Base-by-base conservation (phyloP, 1,140 invertebrate genomes). In the Argopecten irradians region DNA sequence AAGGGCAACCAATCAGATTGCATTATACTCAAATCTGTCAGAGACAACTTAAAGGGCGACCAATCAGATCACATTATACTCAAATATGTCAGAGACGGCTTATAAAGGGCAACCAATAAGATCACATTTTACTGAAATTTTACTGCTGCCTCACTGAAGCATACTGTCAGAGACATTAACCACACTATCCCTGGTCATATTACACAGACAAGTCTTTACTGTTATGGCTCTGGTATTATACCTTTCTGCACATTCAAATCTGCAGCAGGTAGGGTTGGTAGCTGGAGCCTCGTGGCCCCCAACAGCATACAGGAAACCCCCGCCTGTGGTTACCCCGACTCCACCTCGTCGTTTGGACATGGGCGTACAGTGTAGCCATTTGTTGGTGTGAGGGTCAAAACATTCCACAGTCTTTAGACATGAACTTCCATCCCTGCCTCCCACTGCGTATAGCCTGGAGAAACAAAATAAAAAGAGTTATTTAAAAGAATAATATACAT, bases 381-480 rank as follows among this genome's bases (percentile, higher is more conserved):
- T 96, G 95, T 99, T 98, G 89, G 97, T 97, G 92, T 98, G 97
- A 0, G 98, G 98, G 96, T 98, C 98, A 95, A 98, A 99, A 93
- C 98, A 95, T 92, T 96, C 96, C 19, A 96, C 96, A 22, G 98
- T 98, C 90, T 97, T 97, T 91, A 99, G 96, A 94, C 98, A 99
- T 0, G 98, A 97, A 92, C 98, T 97, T 35, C 98, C 98, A 96
- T 99, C 98, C 89, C 98, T 97, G 16, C 98, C 98, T 85, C 98
- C 98, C 32, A 98, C 98, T 16, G 98, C 98, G 96, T 98, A 99
- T 82, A 99, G 96, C 94, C 97, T 97, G 90, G 34, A n/a, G n/a
- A 95, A 89, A 84, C 83, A 84, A 87, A 34, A 86, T 11, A 19
- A 16, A n/a, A 46, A 8, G 5, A 46, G 19, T 46, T 11, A n/a